Evolutionary conservation across 2,113 vertebrate species (phyloP), one percentile per base, ranked within the genome.

Genomic region (Saccopteryx leptura): DNA sequence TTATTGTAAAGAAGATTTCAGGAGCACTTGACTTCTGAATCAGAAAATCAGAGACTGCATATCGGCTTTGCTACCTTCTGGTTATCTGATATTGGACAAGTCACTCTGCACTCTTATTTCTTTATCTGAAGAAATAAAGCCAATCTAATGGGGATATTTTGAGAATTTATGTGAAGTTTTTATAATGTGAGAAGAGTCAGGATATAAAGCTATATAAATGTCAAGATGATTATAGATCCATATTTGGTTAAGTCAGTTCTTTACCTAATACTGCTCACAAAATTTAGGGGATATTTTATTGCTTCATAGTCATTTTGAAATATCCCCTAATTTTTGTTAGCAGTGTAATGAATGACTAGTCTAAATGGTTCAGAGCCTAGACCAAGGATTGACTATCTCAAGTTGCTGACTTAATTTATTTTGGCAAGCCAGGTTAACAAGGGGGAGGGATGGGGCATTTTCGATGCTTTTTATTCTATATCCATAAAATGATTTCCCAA

Each of bases 391-490:
- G 50, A 65, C 50, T 84, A 82, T 65, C 46, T 17, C 19, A 75
- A 92, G 71, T 50, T 66, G 81, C 78, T 61, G 39, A 72, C 17
- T 28, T n/a, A 50, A 61, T 74, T 84, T 60, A 13, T 82, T 90
- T 58, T 65, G 54, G 31, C 52, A 86, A 66, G 48, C 18, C 60
- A 86, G 48, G 33, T n/a, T 94, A 92, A 90, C 31, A 1, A 1
- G 9, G 28, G 11, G 9, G 19, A 60, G 15, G n/a, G 33, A 33
- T 17, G n/a, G 4, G 4, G 19, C 61, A 28, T 3, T 74, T 33
- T n/a, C 56, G 23, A 60, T 78, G 14, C 69, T 74, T 92, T 84
- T 90, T 80, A 76, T 65, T 91, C 82, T 91, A 75, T 56, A 93
- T 69, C 39, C 39, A 48, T 74, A 46, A 19, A 68, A 21, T 19